A percentile compares a stretch with the other conserved stretches of the same genome.
Evolutionary conservation across 1,140 invertebrate genomes (phyloP).

Genomic region (Bombyx mandarina): DNA sequence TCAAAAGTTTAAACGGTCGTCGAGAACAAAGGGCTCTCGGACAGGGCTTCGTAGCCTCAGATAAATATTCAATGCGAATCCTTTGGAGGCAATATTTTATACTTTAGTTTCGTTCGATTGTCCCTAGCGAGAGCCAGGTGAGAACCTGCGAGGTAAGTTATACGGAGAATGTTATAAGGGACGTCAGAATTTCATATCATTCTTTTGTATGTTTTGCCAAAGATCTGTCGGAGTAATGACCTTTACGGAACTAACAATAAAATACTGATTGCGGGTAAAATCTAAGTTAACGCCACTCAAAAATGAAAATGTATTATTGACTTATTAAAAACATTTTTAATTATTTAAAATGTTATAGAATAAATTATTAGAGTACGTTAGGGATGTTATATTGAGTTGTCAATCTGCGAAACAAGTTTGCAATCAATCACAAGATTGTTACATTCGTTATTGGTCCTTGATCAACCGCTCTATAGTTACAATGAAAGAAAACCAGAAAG

Average conservation of each 20-base stretch:
- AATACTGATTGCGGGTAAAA: too few relatives aligned
- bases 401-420: constrained; percentile 61
- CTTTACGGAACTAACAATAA: too few relatives aligned
- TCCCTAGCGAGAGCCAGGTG: too few relatives aligned
- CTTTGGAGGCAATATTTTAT: constrained; percentile 68
- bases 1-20: constrained; percentile 70
- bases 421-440: constrained; percentile 70
- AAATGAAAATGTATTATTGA: not conserved
- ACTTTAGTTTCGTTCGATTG: constrained; percentile 16
- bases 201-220: too few relatives aligned
- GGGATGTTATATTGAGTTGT: constrained; percentile 23
- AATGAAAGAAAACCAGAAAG: constrained; percentile 40
- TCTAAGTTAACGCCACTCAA: too few relatives aligned
- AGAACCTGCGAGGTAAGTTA: too few relatives aligned
- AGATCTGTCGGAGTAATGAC: too few relatives aligned
- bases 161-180: too few relatives aligned
- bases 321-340: constrained; percentile 1
- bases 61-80: constrained; percentile 70
- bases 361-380: too few relatives aligned
- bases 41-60: constrained; percentile 46
- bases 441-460: constrained; percentile 44
- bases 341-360: not conserved
- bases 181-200: too few relatives aligned
- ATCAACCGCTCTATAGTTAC: constrained; percentile 47
- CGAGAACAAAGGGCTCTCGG: constrained; percentile 64